Evolutionary conservation across 2,113 vertebrate genomes (phyloP).

Genomic region (Pogona vitticeps): DNA sequence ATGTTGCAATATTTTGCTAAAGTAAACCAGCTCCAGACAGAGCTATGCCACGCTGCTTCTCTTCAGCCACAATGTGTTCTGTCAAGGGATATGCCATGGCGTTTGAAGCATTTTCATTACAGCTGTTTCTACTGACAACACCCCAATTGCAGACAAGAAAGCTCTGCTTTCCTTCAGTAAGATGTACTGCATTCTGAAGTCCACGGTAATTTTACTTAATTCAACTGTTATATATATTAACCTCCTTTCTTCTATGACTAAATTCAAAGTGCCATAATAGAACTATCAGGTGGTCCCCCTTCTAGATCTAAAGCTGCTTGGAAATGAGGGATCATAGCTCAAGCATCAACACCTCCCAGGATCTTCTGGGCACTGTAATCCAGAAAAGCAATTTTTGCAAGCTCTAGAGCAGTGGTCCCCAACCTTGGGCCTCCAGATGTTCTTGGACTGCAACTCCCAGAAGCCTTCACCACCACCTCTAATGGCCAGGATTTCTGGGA

Average conservation of each 20-base stretch:
- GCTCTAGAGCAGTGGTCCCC: no score
- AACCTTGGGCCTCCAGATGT: no score
- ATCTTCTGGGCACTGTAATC: no score
- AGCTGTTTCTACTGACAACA: slow-evolving; percentile 53
- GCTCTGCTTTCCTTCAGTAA: no score
- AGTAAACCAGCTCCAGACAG: slow-evolving; percentile 32
- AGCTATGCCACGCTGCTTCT: slow-evolving; percentile 59
- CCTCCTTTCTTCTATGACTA: background rate
- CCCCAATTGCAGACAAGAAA: no score
- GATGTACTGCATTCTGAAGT: background rate
- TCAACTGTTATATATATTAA: background rate
- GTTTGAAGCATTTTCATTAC: slow-evolving; percentile 10
- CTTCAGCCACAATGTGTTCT: slow-evolving; percentile 57
- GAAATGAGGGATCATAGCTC: background rate
- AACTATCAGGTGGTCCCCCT: background rate
- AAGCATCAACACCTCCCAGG: background rate
- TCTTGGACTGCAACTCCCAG: no score
- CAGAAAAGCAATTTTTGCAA: no score
- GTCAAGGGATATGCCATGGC: slow-evolving; percentile 63
- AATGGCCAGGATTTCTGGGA: no score
- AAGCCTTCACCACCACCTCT: no score
- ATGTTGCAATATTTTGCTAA: slow-evolving; percentile 54
- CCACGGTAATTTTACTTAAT: background rate
- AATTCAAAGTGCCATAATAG: background rate
- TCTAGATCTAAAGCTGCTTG: background rate